Percentiles rank a stretch among this genome's conserved stretches.
phyloP scores from a whole-genome alignment of 1,140 invertebrate genomes.

The Papilio polyxenes region DNA sequence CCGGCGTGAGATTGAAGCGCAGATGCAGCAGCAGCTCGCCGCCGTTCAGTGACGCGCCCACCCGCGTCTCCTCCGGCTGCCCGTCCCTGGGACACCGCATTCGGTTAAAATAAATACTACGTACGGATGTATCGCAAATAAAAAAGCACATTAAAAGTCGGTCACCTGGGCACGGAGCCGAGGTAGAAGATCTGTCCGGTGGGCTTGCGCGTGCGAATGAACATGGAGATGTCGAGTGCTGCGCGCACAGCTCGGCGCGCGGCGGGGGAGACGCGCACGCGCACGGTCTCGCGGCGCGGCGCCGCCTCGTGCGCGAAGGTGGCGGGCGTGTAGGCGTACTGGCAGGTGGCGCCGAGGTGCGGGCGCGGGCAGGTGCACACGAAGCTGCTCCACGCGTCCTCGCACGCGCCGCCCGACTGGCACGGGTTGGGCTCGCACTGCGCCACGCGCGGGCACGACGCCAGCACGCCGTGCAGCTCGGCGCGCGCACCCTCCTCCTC shows the following conservation, averaged over 20 bases:
- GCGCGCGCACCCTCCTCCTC: slow-evolving; percentile 45
- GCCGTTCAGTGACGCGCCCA: slow-evolving; percentile 87
- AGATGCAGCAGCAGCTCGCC: slow-evolving; percentile 90
- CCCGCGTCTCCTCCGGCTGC: slow-evolving; percentile 84
- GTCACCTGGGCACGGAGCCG: slow-evolving; percentile 84
- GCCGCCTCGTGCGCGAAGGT: slow-evolving; percentile 95
- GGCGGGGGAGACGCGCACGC: slow-evolving; percentile 85
- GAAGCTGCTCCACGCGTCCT: slow-evolving; percentile 94
- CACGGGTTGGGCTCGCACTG: slow-evolving; percentile 95
- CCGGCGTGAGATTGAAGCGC: slow-evolving; percentile 89
- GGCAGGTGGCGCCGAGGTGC: slow-evolving; percentile 92
- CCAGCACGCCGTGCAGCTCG: slow-evolving; percentile 74
- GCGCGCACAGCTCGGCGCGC: slow-evolving; percentile 86
- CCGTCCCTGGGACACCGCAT: slow-evolving; percentile 45
- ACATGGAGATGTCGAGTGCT: slow-evolving; percentile 95
- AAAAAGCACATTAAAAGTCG: neutral
- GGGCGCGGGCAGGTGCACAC: slow-evolving; percentile 92
- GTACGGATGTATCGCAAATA: neutral
- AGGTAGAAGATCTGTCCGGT: slow-evolving; percentile 94
- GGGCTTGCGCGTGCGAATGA: slow-evolving; percentile 91
- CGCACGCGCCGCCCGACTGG: slow-evolving; percentile 91
- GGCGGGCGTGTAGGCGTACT: slow-evolving; percentile 92
- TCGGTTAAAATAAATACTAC: too few species aligned
- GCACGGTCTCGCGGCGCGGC: slow-evolving; percentile 85
- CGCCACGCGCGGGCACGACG: slow-evolving; percentile 87